Base-by-base conservation (phyloP, 2,888 invertebrate species). In the Exephanes ischioxanthus region DNA sequence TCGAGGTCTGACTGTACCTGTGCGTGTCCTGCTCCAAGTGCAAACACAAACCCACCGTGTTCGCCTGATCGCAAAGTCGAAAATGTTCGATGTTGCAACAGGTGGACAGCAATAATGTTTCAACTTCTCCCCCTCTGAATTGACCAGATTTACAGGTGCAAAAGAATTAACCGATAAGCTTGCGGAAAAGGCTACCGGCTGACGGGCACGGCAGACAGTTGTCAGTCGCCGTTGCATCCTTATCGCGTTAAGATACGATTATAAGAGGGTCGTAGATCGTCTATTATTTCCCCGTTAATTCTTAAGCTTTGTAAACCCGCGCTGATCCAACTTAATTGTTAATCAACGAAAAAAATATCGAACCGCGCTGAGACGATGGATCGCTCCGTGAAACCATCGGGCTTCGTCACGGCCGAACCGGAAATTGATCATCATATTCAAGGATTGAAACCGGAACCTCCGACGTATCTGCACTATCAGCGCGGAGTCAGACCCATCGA, bases 81-180 rank as follows among this genome's bases (percentile, higher is more conserved):
- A 30, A 63, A 41, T 33, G 71, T 73, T 75, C 41, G 61, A 33
- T 53, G 61, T 82, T 77, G 80, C 72, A 80, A 81, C 85, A 79
- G 83, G 83, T 79, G 80, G 53, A 85, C 55, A 70, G 73, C 67
- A 33, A 71, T 61, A 51, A 5, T 37, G 30, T 71, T 51, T 22
- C 37, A 7, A 63, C n/a, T 3, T 63, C 9, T 63, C 63, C 33
- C 63, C 33, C n/a, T 63, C n/a, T 5, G 5, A n/a, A 19, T 6
- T n/a, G 33, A 63, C 16, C 11, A 30, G 63, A 63, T 30, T 53
- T 37, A 53, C 19, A 19, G 30, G 11, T 26, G 51, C 14, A 19
- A 3, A 63, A 26, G 22, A 70, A 58, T 45, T 16, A 26, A 48
- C 33, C 58, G 83, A 84, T 84, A 76, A 82, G 63, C 51, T 19